Base-by-base conservation (phyloP, 64 coral and sea anemone species). In the Orbicella faveolata region DNA sequence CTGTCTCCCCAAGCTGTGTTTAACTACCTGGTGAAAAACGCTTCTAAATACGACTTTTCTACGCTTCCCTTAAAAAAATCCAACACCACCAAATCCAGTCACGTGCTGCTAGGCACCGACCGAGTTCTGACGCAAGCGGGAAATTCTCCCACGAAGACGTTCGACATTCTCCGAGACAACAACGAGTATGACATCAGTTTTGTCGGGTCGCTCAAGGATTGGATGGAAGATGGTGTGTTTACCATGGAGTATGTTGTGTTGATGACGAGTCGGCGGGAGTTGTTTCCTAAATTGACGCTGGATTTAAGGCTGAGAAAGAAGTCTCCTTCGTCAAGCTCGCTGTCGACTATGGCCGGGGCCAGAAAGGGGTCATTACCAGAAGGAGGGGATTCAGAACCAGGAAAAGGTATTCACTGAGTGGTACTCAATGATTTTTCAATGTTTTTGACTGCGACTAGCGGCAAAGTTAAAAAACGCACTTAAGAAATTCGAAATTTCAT, bases 131-230 rank as follows among this genome's bases (percentile, higher is more conserved):
- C 61, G 0, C 77, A 36, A 63, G 54, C 35, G 18, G 41, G 55
- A 51, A 34, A 34, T 59, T 21, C 81, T 9, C 74, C 79, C 48
- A n/a, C n/a, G 41, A 72, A 34, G 30, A 7, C 35, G 6, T 83
- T 73, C 68, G 80, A 75, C 35, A 81, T 84, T 52, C 89, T 91
- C 34, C 73, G 87, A 64, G 93, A 91, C 19, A 89, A 96, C 76
- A 90, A 92, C 19, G 90, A 94, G 16, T 99, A 99, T 80, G 97
- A 99, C 75, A 90, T 99, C 44, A 93, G 91, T 7, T 79, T 99
- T 19, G 39, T 93, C 10, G 94, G 93, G 13, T 89, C 78, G 2
- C 91, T 93, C 5, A 91, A 99, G 85, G 81, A 93, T 13, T 76
- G 78, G 11, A 83, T 63, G 19, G 97, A 99, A 61, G 91, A 91